Evolutionary conservation across 1,140 invertebrate species (phyloP).

Genomic region (Campoletis sonorensis): DNA sequence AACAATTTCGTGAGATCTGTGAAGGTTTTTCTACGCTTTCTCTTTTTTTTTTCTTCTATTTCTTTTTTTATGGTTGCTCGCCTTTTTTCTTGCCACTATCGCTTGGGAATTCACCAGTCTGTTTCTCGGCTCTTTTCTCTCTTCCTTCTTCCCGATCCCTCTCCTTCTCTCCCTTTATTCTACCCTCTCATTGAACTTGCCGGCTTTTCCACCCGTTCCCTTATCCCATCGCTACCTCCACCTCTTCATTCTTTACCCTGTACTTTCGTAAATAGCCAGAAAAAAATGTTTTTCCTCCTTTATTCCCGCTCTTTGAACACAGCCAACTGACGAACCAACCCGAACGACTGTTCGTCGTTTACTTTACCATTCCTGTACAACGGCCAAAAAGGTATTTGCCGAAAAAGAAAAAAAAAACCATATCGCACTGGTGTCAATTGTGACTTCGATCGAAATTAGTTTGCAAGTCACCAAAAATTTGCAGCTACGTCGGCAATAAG

Average conservation of each 20-base stretch:
- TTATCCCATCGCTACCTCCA: not conserved
- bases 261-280: slow-evolving; percentile 19
- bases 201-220: not conserved
- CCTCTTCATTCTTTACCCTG: not conserved
- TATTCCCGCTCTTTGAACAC: slow-evolving; percentile 12
- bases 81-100: not conserved
- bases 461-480: too few species aligned
- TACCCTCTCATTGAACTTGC: slow-evolving; percentile 32
- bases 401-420: not conserved
- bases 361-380: not conserved
- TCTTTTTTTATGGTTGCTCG: slow-evolving; percentile 1
- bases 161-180: slow-evolving; percentile 6
- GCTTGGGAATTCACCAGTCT: slow-evolving; percentile 21
- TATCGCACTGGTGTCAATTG: too few species aligned
- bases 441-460: too few species aligned
- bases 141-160: not conserved
- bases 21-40: slow-evolving; percentile 6
- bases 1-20: slow-evolving; percentile 37
- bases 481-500: too few species aligned
- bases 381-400: not conserved
- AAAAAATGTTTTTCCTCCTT: slow-evolving; percentile 36
- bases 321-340: not conserved
- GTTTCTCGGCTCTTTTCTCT: not conserved
- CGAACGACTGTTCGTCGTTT: not conserved
- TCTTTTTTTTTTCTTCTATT: too few species aligned